Evolutionary conservation across 2,888 invertebrate species (phyloP), one percentile per base, ranked within the genome.

Genomic region (Dione vanillae): DNA sequence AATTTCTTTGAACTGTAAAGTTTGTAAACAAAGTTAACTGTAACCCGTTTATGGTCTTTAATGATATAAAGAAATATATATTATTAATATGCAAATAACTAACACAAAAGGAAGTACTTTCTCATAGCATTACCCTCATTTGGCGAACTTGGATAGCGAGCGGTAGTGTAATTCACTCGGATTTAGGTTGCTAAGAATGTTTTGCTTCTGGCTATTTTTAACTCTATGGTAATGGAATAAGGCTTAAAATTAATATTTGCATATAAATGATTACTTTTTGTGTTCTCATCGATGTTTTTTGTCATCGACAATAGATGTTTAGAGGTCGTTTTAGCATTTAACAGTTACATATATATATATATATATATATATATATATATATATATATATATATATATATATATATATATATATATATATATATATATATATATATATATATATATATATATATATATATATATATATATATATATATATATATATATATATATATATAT

Each of bases 71-170:
- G 16, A 59, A 43, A 19, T 43, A 43, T 43, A 43, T 20, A 59
- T 43, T 43, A 59, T 59, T n/a, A 59, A 41, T 59, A 59, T 43
- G 41, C 20, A 59, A 59, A 59, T 59, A 59, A 43, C 41, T 20
- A 59, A 41, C 19, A 20, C 20, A 43, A 61, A 61, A 61, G 61
- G 61, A 45, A 61, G n/a, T n/a, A 20, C 61, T 65, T 67, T 73
- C 65, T 52, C 70, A 70, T 10, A 9, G 27, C 67, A 70, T 73
- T 73, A 70, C 73, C 67, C 73, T 59, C 67, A 16, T 70, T 70
- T 43, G 14, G 51, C 35, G 27, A 40, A 35, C 45, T 62, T 49
- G 49, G 37, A 37, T 49, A n/a, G 59, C 41, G 12, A 43, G 40
- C 54, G 5, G 54, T 54, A 37, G 16, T 2, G 45, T 49, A 47